These are phyloP conservation scores for Eudyptes chrysolophus DNA, from an alignment of 2,113 vertebrate genomes.

Conservation along the genomic window DNA sequence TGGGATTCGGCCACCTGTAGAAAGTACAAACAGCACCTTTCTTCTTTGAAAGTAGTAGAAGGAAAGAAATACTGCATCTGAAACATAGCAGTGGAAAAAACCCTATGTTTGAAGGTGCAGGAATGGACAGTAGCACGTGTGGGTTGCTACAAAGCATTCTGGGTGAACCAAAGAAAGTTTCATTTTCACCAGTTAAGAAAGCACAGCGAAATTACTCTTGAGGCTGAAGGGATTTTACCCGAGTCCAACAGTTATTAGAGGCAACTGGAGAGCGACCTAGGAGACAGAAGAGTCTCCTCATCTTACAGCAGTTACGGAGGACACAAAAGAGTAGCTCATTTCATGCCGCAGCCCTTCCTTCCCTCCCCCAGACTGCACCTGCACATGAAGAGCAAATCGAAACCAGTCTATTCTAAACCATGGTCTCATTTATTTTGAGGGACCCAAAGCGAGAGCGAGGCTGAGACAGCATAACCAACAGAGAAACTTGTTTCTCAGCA, in stretches of 20 bases:
- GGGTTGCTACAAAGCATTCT: not conserved
- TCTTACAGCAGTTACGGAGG: not conserved
- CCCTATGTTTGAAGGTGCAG: not conserved
- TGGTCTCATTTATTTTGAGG: slow-evolving; percentile 40
- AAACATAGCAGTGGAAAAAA: not conserved
- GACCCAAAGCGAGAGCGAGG: not conserved
- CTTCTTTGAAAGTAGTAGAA: slow-evolving; percentile 20
- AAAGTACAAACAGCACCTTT: not conserved
- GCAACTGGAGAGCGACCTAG: not conserved
- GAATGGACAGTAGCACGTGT: not conserved
- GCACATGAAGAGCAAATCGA: slow-evolving; percentile 25
- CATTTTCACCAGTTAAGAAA: not conserved
- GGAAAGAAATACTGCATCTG: not conserved
- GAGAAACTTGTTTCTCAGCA: not conserved
- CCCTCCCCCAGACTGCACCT: slow-evolving; percentile 52
- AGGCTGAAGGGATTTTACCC: not conserved
- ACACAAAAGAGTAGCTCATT: not conserved
- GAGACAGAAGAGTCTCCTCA: not conserved
- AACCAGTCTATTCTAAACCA: slow-evolving; percentile 46
- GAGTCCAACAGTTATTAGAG: not conserved
- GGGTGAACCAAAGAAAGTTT: not conserved
- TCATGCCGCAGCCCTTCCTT: not conserved
- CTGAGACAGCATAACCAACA: not conserved
- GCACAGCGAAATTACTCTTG: not conserved
- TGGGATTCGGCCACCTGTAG: slow-evolving; percentile 39